Evolutionary conservation across 2,888 invertebrate species (phyloP).

Genomic region (Dynastes grantii): DNA sequence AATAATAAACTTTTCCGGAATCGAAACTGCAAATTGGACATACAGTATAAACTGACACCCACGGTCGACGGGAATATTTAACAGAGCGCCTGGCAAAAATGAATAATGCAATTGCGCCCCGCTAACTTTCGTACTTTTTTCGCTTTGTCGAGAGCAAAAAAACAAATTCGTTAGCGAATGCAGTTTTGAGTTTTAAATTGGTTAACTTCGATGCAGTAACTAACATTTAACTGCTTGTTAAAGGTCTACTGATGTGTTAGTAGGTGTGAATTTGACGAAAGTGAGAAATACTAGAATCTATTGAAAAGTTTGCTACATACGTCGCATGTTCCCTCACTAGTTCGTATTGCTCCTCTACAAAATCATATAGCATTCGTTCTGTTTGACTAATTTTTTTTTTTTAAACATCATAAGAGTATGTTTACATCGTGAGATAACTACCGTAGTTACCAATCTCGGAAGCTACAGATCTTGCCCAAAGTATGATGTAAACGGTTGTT

Average conservation of each 20-base stretch:
- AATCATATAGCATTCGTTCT: no score
- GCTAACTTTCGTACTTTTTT: background rate
- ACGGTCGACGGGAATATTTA: slow-evolving; percentile 20
- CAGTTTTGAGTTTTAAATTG: background rate
- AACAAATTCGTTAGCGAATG: background rate
- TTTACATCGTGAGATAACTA: no score
- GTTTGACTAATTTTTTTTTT: no score
- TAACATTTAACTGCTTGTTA: background rate
- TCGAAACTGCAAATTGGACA: slow-evolving; percentile 23
- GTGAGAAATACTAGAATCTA: no score
- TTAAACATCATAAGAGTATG: no score
- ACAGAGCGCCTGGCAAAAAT: slow-evolving; percentile 13
- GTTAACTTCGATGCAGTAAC: slow-evolving; percentile 1
- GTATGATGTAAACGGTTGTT: no score
- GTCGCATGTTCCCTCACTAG: no score
- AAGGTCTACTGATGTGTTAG: background rate
- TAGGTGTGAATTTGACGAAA: background rate
- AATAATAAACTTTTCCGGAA: slow-evolving; percentile 25
- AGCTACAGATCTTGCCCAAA: no score
- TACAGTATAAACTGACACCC: background rate
- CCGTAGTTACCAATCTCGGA: no score
- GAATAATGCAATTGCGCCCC: slow-evolving; percentile 5
- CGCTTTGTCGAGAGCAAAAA: background rate
- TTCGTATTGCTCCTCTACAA: no score
- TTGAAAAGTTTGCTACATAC: no score